Evolutionary conservation across 2,888 invertebrate genomes (phyloP), one percentile per base, ranked within the genome.

Genomic region (Drosophila basisetae): DNA sequence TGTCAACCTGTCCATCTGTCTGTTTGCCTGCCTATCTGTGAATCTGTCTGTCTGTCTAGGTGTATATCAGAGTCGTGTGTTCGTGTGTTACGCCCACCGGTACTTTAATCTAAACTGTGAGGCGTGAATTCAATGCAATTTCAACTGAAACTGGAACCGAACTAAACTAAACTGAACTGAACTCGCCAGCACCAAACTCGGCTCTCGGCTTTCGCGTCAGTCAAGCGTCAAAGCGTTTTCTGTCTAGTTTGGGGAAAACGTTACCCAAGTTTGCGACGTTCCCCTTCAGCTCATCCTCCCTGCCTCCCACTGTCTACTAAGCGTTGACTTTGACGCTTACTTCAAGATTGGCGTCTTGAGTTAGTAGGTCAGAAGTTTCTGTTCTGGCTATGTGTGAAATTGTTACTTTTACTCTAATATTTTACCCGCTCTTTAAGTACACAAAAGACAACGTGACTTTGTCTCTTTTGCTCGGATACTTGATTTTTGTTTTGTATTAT

Each of bases 171-270:
- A 49, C 49, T 22, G 0, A 68, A 28, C 61, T 56, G 13, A 56
- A 64, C 30, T n/a, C 18, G n/a, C 30, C 30, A 56, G 73, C 60
- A 64, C 37, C 18, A 56, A 68, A 68, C 55, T 68, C 41, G 53
- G 52, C 75, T 64, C 62, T 71, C 69, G 39, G 60, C 62, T 68
- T 69, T 59, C 78, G 74, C 81, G 86, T 89, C 84, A 89, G 78
- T 84, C 84, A 89, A 89, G 89, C 84, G 84, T 84, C 89, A 84
- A 89, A 89, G 81, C 82, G 84, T 73, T 86, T 78, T 76, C 64
- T 61, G 60, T 75, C 69, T 52, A 49, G 43, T 47, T 64, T 50
- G 49, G 37, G 70, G 70, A 82, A 74, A 72, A 64, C 83, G 84
- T 74, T 83, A 80, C 71, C 80, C 85, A 88, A 84, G 76, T 78